A percentile compares a stretch with the other conserved stretches of the same genome.
Evolutionary conservation across 2,113 vertebrate genomes (phyloP).

Genomic region (Pelvicachromis taeniatus): DNA sequence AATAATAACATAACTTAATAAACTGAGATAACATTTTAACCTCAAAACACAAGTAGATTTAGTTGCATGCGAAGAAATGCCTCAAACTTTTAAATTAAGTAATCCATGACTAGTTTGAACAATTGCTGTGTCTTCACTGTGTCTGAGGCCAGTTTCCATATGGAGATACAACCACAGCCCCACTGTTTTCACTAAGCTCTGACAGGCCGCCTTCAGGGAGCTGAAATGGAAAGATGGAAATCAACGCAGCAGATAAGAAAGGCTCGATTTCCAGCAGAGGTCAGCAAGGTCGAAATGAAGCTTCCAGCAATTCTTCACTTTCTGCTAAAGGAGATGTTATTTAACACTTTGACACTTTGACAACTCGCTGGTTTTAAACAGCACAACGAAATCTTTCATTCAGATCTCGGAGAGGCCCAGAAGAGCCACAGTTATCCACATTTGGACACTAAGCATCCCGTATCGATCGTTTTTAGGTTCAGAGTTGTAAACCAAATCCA

Average conservation of each 20-base stretch:
- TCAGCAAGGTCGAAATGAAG: not conserved
- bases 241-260: not conserved
- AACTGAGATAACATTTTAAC: not conserved
- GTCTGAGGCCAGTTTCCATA: not conserved
- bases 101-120: not conserved
- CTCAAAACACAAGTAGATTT: not conserved
- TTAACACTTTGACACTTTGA: not conserved
- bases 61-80: not conserved
- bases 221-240: not conserved
- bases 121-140: not conserved
- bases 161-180: not conserved
- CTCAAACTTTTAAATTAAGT: not conserved
- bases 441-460: not conserved
- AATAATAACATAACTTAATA: not conserved
- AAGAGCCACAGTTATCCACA: not conserved
- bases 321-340: not conserved
- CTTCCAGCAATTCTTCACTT: not conserved
- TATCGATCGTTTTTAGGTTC: not conserved
- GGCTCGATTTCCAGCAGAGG: not conserved
- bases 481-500: not conserved
- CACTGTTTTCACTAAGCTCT: not conserved
- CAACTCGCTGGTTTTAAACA: not conserved
- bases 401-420: not conserved
- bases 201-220: not conserved
- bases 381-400: not conserved